Evolutionary conservation across 92 coral and sea anemone genomes (phyloP).

Genomic region (Blastomussa wellsi): DNA sequence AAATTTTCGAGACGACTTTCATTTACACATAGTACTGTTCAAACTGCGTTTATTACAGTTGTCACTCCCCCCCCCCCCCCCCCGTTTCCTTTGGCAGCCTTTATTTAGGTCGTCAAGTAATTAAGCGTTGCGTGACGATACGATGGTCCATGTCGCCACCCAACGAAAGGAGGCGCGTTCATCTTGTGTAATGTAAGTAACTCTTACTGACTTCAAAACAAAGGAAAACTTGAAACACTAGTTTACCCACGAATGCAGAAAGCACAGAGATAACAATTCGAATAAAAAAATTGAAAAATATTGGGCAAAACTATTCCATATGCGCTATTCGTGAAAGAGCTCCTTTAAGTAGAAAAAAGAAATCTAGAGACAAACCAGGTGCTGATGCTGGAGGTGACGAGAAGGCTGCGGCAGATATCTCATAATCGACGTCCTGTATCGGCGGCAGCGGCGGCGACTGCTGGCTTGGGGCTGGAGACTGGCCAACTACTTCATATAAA

Average conservation of each 20-base stretch:
- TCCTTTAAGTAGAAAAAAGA: no score
- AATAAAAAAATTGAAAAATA: no score
- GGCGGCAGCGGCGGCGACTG: constrained; percentile 2
- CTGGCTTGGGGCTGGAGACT: constrained; percentile 7
- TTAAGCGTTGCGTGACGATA: background rate
- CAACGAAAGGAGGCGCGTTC: background rate
- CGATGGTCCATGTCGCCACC: background rate
- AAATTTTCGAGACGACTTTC: no score
- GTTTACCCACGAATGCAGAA: no score
- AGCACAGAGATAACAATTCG: no score
- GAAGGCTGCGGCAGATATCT: constrained; percentile 24
- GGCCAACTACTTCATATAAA: constrained; percentile 36
- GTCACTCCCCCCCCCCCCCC: no score
- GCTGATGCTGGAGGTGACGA: background rate
- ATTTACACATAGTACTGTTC: no score
- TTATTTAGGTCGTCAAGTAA: background rate
- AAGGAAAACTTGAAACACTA: no score
- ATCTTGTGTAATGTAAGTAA: background rate
- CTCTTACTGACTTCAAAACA: no score
- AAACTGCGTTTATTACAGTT: no score
- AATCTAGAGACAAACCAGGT: background rate
- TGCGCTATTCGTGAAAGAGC: no score
- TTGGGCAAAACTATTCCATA: no score
- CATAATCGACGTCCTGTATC: constrained; percentile 27
- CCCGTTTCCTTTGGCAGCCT: background rate